Percentiles rank a stretch among this genome's conserved stretches.
phyloP scores from a whole-genome alignment of 92 coral and sea anemone species.

The Isaurus tuberculatus region DNA sequence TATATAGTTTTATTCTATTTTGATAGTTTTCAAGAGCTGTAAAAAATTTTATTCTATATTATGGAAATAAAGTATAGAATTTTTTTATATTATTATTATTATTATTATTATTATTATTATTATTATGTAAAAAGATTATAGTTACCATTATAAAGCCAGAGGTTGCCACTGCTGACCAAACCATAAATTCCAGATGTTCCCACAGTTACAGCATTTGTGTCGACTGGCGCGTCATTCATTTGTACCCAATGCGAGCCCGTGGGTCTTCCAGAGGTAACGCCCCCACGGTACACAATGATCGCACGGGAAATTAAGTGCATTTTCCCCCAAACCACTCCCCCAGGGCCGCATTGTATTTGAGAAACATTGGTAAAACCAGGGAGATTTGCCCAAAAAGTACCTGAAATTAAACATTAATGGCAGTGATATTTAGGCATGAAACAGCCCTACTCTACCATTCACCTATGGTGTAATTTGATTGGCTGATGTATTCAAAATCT shows the following conservation, averaged over 20 bases:
- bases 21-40: too few relatives aligned
- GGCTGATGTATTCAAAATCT: too few relatives aligned
- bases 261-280: slow-evolving; percentile 21
- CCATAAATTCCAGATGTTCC: slow-evolving; percentile 27
- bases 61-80: too few relatives aligned
- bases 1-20: too few relatives aligned
- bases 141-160: slow-evolving; percentile 20
- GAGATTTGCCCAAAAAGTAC: neutral
- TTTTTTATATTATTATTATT: neutral
- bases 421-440: too few relatives aligned
- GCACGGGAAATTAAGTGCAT: neutral
- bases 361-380: neutral
- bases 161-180: neutral
- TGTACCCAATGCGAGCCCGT: slow-evolving; percentile 16
- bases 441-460: too few relatives aligned
- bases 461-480: too few relatives aligned
- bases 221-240: neutral
- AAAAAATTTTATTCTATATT: too few relatives aligned
- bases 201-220: neutral
- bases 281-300: slow-evolving; percentile 10
- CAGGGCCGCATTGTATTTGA: slow-evolving; percentile 6
- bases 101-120: neutral
- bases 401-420: slow-evolving; percentile 20
- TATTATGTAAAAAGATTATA: too few relatives aligned
- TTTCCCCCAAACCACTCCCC: neutral